A percentile compares a stretch with the other conserved stretches of the same genome.
Conservation (phyloP, 2,888 invertebrate genomes). For the Entomobrya multifasciata region DNA sequence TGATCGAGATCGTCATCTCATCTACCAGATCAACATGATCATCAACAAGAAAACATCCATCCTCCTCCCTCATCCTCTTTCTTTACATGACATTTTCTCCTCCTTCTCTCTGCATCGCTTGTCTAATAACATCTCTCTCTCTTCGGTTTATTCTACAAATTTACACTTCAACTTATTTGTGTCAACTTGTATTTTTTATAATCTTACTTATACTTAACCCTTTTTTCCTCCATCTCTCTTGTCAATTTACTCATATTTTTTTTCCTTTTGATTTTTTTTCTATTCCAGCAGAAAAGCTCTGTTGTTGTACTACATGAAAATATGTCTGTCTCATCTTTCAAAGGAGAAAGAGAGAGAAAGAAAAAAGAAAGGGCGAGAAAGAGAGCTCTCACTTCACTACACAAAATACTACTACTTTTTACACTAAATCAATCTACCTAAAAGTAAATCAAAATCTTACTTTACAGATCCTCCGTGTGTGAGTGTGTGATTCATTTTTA, state of each 20-base stretch:
- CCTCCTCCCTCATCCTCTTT: background rate
- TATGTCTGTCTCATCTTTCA: conserved; percentile 48
- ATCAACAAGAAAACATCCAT: conserved; percentile 7
- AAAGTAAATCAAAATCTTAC: conserved; percentile 55
- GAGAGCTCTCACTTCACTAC: conserved; percentile 39
- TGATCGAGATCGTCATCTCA: conserved; percentile 6
- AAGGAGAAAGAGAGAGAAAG: conserved; percentile 48
- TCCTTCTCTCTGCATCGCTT: conserved; percentile 17
- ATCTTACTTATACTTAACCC: conserved; percentile 16
- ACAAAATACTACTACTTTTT: conserved; percentile 36
- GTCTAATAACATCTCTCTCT: background rate
- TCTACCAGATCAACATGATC: background rate
- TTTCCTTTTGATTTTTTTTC: conserved; percentile 46
- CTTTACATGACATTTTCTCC: background rate
- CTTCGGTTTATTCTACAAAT: background rate
- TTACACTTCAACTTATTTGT: background rate
- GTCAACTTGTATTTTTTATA: background rate
- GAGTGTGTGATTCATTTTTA: background rate
- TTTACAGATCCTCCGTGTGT: conserved; percentile 30
- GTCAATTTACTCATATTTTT: conserved; percentile 33
- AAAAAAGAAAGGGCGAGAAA: conserved; percentile 30
- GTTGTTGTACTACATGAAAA: conserved; percentile 43
- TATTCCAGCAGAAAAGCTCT: conserved; percentile 37
- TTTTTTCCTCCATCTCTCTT: conserved; percentile 12
- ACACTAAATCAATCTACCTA: conserved; percentile 40